A percentile compares a stretch with the other conserved stretches of the same genome.
Conservation (phyloP, 2,113 vertebrate genomes). For the Phylloscopus trochilus region DNA sequence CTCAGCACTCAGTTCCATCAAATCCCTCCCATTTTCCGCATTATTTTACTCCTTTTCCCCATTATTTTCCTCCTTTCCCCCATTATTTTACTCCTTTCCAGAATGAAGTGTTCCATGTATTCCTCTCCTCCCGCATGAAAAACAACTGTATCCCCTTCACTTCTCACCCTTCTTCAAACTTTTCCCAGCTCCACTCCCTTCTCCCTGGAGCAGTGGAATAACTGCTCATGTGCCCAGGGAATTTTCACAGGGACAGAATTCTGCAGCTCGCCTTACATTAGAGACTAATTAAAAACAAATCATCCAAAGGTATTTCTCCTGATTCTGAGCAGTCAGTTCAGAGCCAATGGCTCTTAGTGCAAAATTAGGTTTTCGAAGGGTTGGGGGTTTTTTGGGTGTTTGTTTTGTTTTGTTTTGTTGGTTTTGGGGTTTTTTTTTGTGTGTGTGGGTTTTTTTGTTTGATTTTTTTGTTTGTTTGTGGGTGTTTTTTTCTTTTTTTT, state of each 20-base stretch:
- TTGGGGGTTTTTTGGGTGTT: too few relatives aligned
- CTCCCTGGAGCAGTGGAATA: neutral
- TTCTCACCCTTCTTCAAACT: neutral
- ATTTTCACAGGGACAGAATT: neutral
- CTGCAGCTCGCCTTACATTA: neutral
- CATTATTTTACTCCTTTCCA: neutral
- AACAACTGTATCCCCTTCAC: neutral
- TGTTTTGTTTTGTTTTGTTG: neutral
- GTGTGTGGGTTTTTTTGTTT: too few relatives aligned
- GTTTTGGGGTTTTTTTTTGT: neutral
- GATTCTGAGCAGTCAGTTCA: neutral
- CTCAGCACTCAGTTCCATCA: neutral
- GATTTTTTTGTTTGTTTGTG: neutral
- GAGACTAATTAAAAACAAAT: neutral
- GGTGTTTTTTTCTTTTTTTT: neutral
- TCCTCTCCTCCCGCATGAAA: neutral
- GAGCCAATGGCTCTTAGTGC: neutral
- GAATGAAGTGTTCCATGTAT: neutral
- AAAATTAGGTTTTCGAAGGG: neutral
- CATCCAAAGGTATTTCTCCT: neutral
- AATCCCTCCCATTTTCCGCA: neutral
- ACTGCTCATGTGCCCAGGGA: neutral
- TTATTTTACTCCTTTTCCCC: neutral
- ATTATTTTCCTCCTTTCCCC: neutral
- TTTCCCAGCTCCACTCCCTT: neutral